Conservation (phyloP, 1,140 invertebrate genomes). For the Eumeta japonica region DNA sequence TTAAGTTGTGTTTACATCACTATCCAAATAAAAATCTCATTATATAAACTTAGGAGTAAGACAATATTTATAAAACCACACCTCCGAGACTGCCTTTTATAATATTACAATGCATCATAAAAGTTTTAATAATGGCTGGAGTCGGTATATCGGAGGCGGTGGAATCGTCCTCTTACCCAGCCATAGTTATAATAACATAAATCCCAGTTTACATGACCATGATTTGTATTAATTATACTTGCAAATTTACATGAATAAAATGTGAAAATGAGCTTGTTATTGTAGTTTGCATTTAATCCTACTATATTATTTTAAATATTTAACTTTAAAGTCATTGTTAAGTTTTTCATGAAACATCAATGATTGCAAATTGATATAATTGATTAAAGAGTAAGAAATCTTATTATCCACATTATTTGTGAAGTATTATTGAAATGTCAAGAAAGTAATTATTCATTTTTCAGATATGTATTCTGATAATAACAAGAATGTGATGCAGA, state of each 20-base stretch:
- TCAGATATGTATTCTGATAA: too few species aligned
- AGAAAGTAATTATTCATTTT: too few species aligned
- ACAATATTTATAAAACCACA: slow-evolving; percentile 55
- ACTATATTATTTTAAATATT: neutral
- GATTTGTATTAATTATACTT: slow-evolving; percentile 60
- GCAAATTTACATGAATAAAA: slow-evolving; percentile 61
- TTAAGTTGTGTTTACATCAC: slow-evolving; percentile 55
- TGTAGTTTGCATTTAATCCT: slow-evolving; percentile 20
- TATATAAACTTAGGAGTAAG: slow-evolving; percentile 49
- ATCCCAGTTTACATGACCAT: slow-evolving; percentile 53
- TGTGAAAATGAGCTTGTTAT: slow-evolving; percentile 51
- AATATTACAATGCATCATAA: slow-evolving; percentile 43
- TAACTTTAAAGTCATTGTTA: too few species aligned
- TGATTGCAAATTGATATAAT: too few species aligned
- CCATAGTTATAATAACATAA: slow-evolving; percentile 42
- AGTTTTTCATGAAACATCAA: too few species aligned
- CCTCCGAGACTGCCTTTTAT: slow-evolving; percentile 59
- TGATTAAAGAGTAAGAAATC: too few species aligned
- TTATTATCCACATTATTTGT: too few species aligned
- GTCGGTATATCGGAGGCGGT: slow-evolving; percentile 30
- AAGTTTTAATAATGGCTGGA: slow-evolving; percentile 45
- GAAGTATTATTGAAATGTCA: too few species aligned
- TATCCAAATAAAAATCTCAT: slow-evolving; percentile 56
- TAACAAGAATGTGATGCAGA: too few species aligned
- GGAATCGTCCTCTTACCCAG: slow-evolving; percentile 40